Percentiles rank a stretch among this genome's conserved stretches.
Conservation (phyloP, 1,140 invertebrate species). For the Eueides isabella region DNA sequence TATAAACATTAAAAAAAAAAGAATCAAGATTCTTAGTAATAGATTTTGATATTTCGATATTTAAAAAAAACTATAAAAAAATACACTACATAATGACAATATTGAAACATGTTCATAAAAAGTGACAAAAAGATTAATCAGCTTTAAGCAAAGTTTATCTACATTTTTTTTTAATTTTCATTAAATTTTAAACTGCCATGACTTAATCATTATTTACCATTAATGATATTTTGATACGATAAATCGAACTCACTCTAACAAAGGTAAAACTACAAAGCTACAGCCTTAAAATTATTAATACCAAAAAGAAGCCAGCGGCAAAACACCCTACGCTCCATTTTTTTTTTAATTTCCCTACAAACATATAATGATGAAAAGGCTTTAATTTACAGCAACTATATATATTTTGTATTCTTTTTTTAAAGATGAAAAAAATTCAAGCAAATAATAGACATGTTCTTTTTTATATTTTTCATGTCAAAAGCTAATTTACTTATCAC, state of each 20-base stretch:
- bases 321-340: no score
- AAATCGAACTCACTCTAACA: neutral
- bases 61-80: no score
- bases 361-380: neutral
- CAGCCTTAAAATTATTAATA: neutral
- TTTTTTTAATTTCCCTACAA: no score
- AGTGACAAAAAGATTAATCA: neutral
- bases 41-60: no score
- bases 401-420: neutral
- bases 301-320: no score
- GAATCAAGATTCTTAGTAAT: no score
- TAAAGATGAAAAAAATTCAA: neutral
- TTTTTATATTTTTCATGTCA: neutral
- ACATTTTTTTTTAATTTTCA: neutral
- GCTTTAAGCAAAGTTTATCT: no score
- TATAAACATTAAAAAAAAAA: no score
- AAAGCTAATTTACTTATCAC: constrained; percentile 1
- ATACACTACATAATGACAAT: neutral
- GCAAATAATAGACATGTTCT: neutral
- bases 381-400: neutral
- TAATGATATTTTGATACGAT: neutral
- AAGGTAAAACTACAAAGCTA: neutral
- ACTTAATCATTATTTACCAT: neutral
- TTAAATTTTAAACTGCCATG: neutral
- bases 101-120: neutral